Conservation (phyloP, 2,888 invertebrate genomes). For the Hoplodrina ambigua region DNA sequence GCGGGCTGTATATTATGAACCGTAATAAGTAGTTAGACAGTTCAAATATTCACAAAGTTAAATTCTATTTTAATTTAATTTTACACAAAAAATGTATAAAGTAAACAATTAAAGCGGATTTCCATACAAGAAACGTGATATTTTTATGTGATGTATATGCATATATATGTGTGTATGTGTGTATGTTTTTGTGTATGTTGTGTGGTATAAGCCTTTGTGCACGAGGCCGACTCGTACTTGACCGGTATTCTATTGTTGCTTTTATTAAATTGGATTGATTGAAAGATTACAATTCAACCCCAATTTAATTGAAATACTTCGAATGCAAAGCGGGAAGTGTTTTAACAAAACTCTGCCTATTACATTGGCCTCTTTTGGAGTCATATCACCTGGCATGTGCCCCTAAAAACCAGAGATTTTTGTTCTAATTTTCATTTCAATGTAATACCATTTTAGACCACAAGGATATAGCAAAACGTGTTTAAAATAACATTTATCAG, state of each 20-base stretch:
- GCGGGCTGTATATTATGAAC: too few relatives aligned
- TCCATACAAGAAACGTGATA: too few relatives aligned
- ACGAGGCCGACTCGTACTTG: too few relatives aligned
- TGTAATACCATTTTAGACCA: neutral
- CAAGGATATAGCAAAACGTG: conserved; percentile 29
- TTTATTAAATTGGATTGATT: neutral
- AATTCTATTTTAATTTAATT: too few relatives aligned
- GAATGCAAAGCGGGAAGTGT: neutral
- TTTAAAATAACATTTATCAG: conserved; percentile 56
- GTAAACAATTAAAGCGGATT: too few relatives aligned
- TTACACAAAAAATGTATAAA: too few relatives aligned
- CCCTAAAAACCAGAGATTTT: neutral
- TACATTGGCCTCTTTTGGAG: neutral
- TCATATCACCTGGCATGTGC: neutral
- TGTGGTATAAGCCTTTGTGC: too few relatives aligned
- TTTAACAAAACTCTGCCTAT: neutral
- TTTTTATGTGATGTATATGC: too few relatives aligned
- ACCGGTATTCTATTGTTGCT: neutral
- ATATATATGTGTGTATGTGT: too few relatives aligned
- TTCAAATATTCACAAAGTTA: too few relatives aligned
- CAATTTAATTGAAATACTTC: neutral
- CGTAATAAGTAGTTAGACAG: too few relatives aligned
- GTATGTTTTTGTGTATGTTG: too few relatives aligned
- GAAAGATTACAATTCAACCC: neutral
- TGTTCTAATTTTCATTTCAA: neutral